Percentiles rank a stretch among this genome's conserved stretches.
These are phyloP conservation scores for Dendrocopos noguchii DNA, from an alignment of 2,113 vertebrate species.

Conservation along the genomic window DNA sequence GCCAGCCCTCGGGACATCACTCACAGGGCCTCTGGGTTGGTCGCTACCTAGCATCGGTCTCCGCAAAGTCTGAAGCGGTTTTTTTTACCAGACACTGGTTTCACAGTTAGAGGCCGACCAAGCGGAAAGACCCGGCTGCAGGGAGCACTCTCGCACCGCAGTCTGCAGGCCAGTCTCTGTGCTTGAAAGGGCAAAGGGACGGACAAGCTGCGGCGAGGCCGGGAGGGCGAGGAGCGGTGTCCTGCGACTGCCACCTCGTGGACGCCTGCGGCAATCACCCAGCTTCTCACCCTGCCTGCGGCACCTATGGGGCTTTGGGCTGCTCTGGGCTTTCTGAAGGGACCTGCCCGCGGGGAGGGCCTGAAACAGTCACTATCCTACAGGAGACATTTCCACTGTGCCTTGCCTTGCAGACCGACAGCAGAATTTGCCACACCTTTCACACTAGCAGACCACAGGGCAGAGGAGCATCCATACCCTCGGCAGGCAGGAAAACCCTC, in stretches of 20 bases:
- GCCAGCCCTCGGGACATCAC: background rate
- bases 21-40: fast-evolving
- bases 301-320: background rate
- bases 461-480: background rate
- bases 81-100: background rate
- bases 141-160: background rate
- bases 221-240: background rate
- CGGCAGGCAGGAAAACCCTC: background rate
- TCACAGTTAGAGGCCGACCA: background rate
- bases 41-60: background rate
- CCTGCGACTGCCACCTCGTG: slow-evolving; percentile 65
- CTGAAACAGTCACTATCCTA: background rate
- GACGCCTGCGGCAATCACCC: background rate
- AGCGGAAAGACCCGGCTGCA: background rate
- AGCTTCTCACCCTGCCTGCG: fast-evolving
- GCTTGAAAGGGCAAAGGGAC: background rate
- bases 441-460: too few relatives aligned
- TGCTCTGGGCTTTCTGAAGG: background rate
- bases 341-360: fast-evolving
- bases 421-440: fast-evolving
- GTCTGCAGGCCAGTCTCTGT: fast-evolving
- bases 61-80: background rate
- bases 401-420: background rate
- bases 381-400: fast-evolving
- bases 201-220: fast-evolving